A percentile compares a stretch with the other conserved stretches of the same genome.
Evolutionary conservation across 2,113 vertebrate species (phyloP).

Genomic region (Rafetus swinhoei): DNA sequence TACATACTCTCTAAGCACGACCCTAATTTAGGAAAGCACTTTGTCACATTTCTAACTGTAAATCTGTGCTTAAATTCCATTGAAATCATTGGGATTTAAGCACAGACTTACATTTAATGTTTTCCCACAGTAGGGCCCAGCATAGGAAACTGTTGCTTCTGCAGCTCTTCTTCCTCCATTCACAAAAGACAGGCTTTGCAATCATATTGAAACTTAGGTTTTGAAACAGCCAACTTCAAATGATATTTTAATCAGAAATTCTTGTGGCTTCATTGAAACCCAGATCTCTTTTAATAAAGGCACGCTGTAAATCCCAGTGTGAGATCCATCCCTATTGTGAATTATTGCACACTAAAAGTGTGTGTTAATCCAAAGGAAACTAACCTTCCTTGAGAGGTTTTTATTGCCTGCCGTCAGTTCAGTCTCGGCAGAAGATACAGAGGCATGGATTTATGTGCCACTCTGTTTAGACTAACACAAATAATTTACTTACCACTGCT

Average conservation of each 20-base stretch:
- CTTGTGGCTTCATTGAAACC: conserved; percentile 62
- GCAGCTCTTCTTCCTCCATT: not conserved
- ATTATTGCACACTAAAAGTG: conserved; percentile 65
- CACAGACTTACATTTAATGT: not conserved
- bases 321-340: conserved; percentile 43
- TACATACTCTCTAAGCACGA: not conserved
- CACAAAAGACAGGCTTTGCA: not conserved
- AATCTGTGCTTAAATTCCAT: not conserved
- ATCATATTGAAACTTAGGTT: conserved; percentile 45
- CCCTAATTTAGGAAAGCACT: not conserved
- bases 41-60: not conserved
- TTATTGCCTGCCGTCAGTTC: conserved; percentile 51
- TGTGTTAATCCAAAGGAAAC: conserved; percentile 70
- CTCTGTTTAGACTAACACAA: conserved; percentile 68
- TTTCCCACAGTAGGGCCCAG: not conserved
- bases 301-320: conserved; percentile 46
- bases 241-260: conserved; percentile 65
- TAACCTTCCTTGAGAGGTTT: conserved; percentile 56
- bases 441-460: conserved; percentile 38
- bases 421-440: conserved; percentile 59
- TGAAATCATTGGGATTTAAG: not conserved
- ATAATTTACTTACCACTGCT: conserved; percentile 61
- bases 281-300: conserved; percentile 68
- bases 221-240: conserved; percentile 61
- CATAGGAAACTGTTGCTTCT: not conserved